Evolutionary conservation across 2,113 vertebrate species (phyloP), one percentile per base, ranked within the genome.

Genomic region (Perccottus glenii): DNA sequence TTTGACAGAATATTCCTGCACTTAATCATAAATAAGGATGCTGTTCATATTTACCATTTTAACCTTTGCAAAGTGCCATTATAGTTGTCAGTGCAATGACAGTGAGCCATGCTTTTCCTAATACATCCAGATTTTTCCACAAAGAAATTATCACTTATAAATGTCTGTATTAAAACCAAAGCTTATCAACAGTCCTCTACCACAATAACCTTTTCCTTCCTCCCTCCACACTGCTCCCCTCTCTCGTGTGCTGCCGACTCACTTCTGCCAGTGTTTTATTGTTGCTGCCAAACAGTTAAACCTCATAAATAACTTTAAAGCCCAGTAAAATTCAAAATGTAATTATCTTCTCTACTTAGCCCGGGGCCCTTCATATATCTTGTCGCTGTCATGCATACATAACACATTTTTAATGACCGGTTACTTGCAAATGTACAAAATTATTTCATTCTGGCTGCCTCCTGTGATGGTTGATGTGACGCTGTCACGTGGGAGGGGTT

Each of bases 301-400:
- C 96, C 95, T 95, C 95, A 93, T 96, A 97, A 99, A 98, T 95
- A 95, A 97, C 96, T 96, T 92, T 92, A 96, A 92, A 98, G 96
- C 93, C 95, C 95, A 95, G 95, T 97, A 95, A 97, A 97, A 97
- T 96, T 97, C 94, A 93, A 97, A 98, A 98, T 97, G 95, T 95
- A 98, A 98, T 98, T 98, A 98, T 98, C 96, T 97, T 94, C 94
- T 95, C 94, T 94, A 94, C 93, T 96, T 95, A 96, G 96, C 96
- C 96, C 85, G 86, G 87, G 95, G 95, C 93, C 91, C 94, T 95
- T 93, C 94, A 96, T 97, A 97, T 96, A 97, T 97, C 95, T 97
- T 94, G 58, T 88, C 91, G 94, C 94, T 92, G 94, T 90, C 95
- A 95, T 94, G 96, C 95, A 98, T 96, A 95, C 94, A 94, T 97